Evolutionary conservation across 30 jellyfish, hydroid and myxozoan genomes (phyloP).

Genomic region (Sanderia malayensis): DNA sequence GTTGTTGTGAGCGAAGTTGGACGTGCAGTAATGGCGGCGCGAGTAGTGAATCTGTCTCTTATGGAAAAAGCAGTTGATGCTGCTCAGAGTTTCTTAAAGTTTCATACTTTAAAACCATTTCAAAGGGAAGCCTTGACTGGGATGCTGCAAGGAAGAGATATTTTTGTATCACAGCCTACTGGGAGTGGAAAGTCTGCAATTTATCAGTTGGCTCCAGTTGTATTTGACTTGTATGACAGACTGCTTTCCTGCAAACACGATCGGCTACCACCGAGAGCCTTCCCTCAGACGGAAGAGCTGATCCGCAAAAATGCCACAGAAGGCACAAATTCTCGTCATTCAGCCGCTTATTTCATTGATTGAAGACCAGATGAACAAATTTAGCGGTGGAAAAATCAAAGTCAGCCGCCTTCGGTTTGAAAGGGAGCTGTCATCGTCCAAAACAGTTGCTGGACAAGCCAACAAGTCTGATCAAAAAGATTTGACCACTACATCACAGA

Average conservation of each 20-base stretch:
- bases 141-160: slow-evolving; percentile 20
- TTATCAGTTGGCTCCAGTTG: slow-evolving; percentile 20
- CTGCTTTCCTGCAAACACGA: slow-evolving; percentile 11
- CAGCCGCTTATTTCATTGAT: slow-evolving; percentile 9
- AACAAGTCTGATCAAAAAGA: slow-evolving; percentile 5
- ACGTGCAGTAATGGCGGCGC: slow-evolving; percentile 4
- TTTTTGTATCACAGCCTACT: slow-evolving; percentile 15
- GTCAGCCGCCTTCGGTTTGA: slow-evolving; percentile 12
- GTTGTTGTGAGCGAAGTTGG: background rate
- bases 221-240: slow-evolving; percentile 12
- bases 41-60: slow-evolving; percentile 12
- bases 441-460: slow-evolving; percentile 2
- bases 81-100: slow-evolving; percentile 12
- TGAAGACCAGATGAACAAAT: slow-evolving; percentile 18
- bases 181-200: slow-evolving; percentile 9
- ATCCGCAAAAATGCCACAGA: background rate
- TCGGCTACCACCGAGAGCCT: slow-evolving; percentile 14
- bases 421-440: slow-evolving; percentile 18
- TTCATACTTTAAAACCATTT: slow-evolving; percentile 1
- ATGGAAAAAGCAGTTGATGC: slow-evolving; percentile 17
- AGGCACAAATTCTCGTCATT: background rate
- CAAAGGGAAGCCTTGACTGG: slow-evolving; percentile 16
- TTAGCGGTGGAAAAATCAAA: slow-evolving; percentile 11
- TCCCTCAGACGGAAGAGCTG: slow-evolving; percentile 19
- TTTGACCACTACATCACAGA: slow-evolving; percentile 15